A percentile compares a stretch with the other conserved stretches of the same genome.
phyloP scores from a whole-genome alignment of 1,140 invertebrate species.

The Prorops nasuta region DNA sequence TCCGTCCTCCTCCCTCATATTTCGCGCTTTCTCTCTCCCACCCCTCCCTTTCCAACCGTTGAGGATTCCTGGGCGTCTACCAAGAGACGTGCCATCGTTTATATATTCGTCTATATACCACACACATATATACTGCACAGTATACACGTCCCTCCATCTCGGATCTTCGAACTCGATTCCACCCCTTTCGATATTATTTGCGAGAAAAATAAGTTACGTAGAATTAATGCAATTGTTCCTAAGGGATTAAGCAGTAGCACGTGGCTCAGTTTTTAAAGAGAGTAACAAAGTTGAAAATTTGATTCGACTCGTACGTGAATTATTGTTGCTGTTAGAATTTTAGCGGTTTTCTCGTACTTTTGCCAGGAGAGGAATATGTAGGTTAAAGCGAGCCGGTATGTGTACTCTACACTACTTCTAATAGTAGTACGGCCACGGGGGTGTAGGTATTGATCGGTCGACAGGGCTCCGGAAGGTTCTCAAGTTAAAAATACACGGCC shows the following conservation, averaged over 20 bases:
- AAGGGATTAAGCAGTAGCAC: no score
- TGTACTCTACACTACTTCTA: constrained; percentile 17
- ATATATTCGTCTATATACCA: no score
- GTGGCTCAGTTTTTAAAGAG: no score
- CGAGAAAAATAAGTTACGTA: no score
- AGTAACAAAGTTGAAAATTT: no score
- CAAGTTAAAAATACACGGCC: constrained; percentile 52
- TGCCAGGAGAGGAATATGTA: constrained; percentile 25
- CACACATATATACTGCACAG: no score
- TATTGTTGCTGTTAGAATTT: no score
- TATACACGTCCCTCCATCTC: constrained; percentile 14
- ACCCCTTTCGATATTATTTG: constrained; percentile 10
- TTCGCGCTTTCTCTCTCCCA: not conserved
- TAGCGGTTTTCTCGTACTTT: no score
- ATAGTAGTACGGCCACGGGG: constrained; percentile 32
- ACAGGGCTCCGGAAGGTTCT: constrained; percentile 42
- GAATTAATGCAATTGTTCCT: no score
- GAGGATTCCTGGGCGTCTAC: constrained; percentile 22
- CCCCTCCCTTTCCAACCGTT: constrained; percentile 7
- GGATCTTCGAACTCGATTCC: constrained; percentile 27
- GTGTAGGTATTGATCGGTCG: constrained; percentile 44
- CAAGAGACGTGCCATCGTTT: constrained; percentile 14
- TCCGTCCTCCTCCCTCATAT: not conserved
- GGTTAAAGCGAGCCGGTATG: constrained; percentile 25
- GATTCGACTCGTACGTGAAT: no score